Conservation (phyloP, 2,797 vertebrate species). For the Perodicticus potto region DNA sequence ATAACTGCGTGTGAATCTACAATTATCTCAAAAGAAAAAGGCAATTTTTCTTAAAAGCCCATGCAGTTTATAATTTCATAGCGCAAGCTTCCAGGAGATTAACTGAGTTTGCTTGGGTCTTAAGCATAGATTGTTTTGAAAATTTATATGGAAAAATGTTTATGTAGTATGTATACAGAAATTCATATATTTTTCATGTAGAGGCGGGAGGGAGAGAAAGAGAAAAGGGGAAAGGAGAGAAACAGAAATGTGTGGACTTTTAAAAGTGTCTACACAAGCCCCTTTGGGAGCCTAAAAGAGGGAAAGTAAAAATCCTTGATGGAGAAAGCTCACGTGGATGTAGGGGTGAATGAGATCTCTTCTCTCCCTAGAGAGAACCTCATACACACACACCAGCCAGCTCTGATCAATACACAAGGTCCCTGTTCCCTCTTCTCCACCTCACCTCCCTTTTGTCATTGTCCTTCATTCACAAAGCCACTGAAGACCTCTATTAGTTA, state of each 20-base stretch:
- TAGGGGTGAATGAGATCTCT: background rate
- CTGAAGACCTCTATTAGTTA: slow-evolving; percentile 10
- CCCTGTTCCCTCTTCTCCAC: background rate
- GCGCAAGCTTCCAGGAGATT: background rate
- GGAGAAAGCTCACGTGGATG: background rate
- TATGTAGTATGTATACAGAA: background rate
- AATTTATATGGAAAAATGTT: background rate
- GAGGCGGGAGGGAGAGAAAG: background rate
- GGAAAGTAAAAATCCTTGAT: background rate
- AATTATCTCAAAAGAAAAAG: background rate
- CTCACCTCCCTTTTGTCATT: background rate
- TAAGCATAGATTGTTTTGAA: background rate
- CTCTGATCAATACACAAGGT: background rate
- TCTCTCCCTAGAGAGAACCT: background rate
- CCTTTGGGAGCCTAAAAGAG: background rate
- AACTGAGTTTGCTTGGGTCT: background rate
- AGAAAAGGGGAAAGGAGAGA: background rate
- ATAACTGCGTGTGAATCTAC: background rate
- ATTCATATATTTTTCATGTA: background rate
- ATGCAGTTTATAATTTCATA: background rate
- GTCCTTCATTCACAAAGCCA: background rate
- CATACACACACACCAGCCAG: background rate
- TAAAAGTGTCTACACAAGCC: background rate
- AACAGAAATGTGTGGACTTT: background rate
- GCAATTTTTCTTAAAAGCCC: background rate